Conservation (phyloP, 2,888 invertebrate species). For the Antheraea yamamai region DNA sequence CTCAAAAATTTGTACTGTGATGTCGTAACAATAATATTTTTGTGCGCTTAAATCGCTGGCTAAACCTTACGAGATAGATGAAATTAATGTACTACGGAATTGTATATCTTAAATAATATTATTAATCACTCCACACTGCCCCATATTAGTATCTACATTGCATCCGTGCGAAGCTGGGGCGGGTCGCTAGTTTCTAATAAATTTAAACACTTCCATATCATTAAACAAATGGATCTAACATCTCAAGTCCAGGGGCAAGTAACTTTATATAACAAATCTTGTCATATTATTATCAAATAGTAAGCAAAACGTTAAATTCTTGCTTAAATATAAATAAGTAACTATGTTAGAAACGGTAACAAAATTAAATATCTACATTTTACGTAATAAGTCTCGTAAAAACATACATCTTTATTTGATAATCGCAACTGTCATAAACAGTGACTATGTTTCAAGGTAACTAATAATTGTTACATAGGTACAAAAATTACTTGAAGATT, state of each 20-base stretch:
- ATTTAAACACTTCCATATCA: not conserved
- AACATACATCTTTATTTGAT: not conserved
- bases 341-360: not conserved
- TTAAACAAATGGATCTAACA: slow-evolving; percentile 20
- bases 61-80: too few relatives aligned
- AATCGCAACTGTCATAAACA: not conserved
- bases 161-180: too few relatives aligned
- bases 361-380: not conserved
- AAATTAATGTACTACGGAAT: too few relatives aligned
- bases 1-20: too few relatives aligned
- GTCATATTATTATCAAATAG: slow-evolving; percentile 29
- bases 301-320: slow-evolving; percentile 26
- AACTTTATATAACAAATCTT: slow-evolving; percentile 18
- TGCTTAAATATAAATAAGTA: not conserved
- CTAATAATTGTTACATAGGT: not conserved
- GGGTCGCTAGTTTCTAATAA: not conserved
- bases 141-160: too few relatives aligned
- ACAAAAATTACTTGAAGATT: not conserved
- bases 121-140: too few relatives aligned
- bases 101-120: too few relatives aligned
- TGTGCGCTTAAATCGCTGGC: too few relatives aligned
- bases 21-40: too few relatives aligned
- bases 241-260: slow-evolving; percentile 30
- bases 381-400: not conserved
- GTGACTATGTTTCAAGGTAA: not conserved